phyloP scores from a whole-genome alignment of 2,888 invertebrate genomes.

The Oeneis ivallda region DNA sequence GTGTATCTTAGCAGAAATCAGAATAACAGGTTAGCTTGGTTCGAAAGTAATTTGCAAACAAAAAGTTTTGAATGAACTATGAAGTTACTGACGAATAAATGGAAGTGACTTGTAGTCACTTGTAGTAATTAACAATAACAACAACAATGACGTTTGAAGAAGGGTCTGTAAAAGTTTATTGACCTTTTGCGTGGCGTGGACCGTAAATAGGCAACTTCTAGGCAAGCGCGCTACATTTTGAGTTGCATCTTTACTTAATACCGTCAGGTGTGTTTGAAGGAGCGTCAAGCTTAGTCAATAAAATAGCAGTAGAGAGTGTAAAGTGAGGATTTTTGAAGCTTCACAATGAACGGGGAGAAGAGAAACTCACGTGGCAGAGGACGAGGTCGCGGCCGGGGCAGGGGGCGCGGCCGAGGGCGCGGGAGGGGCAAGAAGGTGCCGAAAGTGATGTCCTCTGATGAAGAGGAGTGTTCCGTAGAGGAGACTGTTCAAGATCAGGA shows the following conservation, averaged over 20 bases:
- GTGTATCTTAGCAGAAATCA: too few relatives aligned
- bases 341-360: slow-evolving; percentile 76
- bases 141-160: neutral
- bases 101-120: neutral
- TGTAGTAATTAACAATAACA: neutral
- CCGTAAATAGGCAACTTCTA: neutral
- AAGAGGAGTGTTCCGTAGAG: slow-evolving; percentile 78
- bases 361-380: slow-evolving; percentile 87
- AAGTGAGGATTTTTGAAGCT: neutral
- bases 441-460: slow-evolving; percentile 85
- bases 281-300: too few relatives aligned
- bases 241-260: neutral
- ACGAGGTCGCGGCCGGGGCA: slow-evolving; percentile 89
- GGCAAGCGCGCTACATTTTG: neutral
- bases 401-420: slow-evolving; percentile 86
- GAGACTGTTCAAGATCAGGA: slow-evolving; percentile 79
- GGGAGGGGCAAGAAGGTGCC: slow-evolving; percentile 88
- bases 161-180: neutral
- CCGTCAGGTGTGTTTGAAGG: too few relatives aligned
- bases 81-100: neutral
- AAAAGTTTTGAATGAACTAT: too few relatives aligned
- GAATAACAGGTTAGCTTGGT: slow-evolving; percentile 5
- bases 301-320: neutral
- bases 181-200: too few relatives aligned
- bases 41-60: neutral